Conservation (phyloP, 2,797 vertebrate species). For the Hemitrygon akajei region DNA sequence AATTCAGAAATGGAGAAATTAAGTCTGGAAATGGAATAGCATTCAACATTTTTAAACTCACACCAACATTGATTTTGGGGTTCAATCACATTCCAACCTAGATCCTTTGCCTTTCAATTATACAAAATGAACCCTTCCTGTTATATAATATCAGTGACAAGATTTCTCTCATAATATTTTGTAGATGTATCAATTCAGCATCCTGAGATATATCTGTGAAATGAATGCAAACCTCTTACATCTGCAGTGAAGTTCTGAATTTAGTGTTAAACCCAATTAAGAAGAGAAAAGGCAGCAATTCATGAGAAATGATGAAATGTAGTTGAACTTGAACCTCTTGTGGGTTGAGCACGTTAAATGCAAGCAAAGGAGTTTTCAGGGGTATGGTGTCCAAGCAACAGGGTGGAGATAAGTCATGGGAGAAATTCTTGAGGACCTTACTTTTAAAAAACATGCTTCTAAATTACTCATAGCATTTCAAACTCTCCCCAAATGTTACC, state of each 20-base stretch:
- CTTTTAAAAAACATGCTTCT: background rate
- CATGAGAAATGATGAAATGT: background rate
- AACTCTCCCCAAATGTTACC: background rate
- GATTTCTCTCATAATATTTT: background rate
- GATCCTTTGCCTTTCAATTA: too few relatives aligned
- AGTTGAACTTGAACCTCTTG: background rate
- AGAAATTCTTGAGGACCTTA: background rate
- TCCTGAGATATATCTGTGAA: background rate
- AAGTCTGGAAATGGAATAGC: background rate
- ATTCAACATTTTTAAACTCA: background rate
- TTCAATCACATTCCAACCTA: background rate
- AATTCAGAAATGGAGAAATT: too few relatives aligned
- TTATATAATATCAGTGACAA: too few relatives aligned
- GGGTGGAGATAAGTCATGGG: background rate
- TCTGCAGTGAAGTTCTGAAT: background rate
- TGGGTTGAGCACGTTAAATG: background rate
- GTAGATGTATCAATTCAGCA: background rate
- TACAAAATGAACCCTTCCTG: background rate
- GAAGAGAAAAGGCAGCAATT: background rate
- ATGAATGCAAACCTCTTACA: background rate
- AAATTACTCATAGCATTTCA: background rate
- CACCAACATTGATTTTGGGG: background rate
- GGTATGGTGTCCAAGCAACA: background rate
- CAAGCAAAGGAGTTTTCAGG: background rate
- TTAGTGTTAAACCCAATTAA: background rate